Conservation (phyloP, 2,888 invertebrate species). For the Drosophila paranaensis region DNA sequence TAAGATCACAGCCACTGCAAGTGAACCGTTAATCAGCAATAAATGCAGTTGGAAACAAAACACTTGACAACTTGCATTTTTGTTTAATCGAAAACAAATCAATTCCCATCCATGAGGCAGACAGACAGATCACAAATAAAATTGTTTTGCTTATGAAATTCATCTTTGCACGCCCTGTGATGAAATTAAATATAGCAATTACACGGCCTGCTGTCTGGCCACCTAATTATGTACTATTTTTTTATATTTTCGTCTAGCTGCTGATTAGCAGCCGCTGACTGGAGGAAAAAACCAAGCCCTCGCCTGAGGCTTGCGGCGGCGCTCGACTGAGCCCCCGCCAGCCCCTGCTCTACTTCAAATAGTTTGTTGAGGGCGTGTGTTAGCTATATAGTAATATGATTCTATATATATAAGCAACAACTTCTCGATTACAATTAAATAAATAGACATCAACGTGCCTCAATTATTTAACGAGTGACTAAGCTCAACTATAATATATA, state of each 20-base stretch:
- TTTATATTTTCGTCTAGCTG: conserved; percentile 41
- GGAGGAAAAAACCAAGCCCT: conserved; percentile 45
- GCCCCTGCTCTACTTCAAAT: neutral
- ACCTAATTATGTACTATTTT: neutral
- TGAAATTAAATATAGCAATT: conserved; percentile 65
- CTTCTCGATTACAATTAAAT: conserved; percentile 30
- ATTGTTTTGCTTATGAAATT: conserved; percentile 21
- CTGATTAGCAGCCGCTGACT: conserved; percentile 38
- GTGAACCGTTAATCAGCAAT: conserved; percentile 68
- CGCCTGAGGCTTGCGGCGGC: conserved; percentile 5
- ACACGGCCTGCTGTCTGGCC: conserved; percentile 39
- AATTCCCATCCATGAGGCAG: conserved; percentile 25
- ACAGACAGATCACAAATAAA: conserved; percentile 39
- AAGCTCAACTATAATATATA: conserved; percentile 11
- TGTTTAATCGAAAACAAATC: conserved; percentile 53
- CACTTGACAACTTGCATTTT: conserved; percentile 47
- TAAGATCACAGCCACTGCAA: conserved; percentile 29
- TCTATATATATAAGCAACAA: neutral
- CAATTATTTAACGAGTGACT: conserved; percentile 21
- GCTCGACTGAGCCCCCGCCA: conserved; percentile 1
- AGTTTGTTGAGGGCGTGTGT: conserved; percentile 29
- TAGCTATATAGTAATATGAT: conserved; percentile 14
- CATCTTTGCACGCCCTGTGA: conserved; percentile 40
- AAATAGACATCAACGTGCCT: conserved; percentile 16
- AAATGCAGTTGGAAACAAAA: conserved; percentile 58